phyloP scores from a whole-genome alignment of 2,113 vertebrate species.

The Lepus americanus region DNA sequence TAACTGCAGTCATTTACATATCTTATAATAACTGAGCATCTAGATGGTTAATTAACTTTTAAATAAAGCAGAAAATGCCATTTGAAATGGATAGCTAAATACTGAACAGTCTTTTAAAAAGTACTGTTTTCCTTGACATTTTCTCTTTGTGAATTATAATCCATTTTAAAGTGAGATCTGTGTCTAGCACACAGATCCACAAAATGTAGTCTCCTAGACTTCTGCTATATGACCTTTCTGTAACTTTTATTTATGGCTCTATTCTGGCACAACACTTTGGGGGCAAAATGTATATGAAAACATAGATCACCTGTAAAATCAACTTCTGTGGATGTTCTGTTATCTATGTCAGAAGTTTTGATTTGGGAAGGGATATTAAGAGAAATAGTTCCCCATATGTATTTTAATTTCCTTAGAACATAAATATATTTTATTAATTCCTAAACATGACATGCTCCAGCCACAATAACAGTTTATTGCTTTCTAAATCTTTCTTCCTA shows the following conservation, averaged over 20 bases:
- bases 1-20: not conserved
- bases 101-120: not conserved
- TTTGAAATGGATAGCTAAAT: conserved; percentile 58
- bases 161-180: conserved; percentile 59
- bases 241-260: conserved; percentile 58
- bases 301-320: conserved; percentile 62
- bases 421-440: conserved; percentile 79
- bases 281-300: conserved; percentile 8
- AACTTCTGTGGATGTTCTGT: conserved; percentile 47
- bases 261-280: conserved; percentile 21
- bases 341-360: conserved; percentile 33
- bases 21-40: not conserved
- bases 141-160: conserved; percentile 52
- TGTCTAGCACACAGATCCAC: conserved; percentile 39
- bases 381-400: conserved; percentile 63
- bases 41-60: conserved; percentile 6
- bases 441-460: conserved; percentile 60
- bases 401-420: conserved; percentile 74
- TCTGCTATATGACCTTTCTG: conserved; percentile 16
- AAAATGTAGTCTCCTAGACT: not conserved
- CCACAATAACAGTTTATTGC: conserved; percentile 71
- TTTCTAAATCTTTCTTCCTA: conserved; percentile 71
- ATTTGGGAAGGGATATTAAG: conserved; percentile 64
- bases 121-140: conserved; percentile 18
- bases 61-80: conserved; percentile 29